These are phyloP conservation scores for Castor canadensis DNA, from an alignment of 2,113 vertebrate genomes.

Conservation along the genomic window DNA sequence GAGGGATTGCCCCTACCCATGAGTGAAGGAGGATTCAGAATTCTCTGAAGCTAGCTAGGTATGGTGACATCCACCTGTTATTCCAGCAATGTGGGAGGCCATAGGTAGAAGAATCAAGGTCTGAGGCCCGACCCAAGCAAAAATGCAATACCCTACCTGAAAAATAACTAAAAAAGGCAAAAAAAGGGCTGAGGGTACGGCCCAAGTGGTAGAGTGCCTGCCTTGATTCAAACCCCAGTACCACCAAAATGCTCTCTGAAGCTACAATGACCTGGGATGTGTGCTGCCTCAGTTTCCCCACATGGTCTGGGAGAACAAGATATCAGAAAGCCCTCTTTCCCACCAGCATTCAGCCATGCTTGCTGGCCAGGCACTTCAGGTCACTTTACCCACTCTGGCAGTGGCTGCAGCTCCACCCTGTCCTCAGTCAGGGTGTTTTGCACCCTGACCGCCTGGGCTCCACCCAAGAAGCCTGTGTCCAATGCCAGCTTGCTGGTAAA, in stretches of 20 bases:
- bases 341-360: neutral
- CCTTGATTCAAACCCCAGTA: too few relatives aligned
- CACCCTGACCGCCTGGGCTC: neutral
- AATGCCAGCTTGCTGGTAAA: conserved; percentile 36
- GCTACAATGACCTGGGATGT: neutral
- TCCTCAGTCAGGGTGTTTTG: conserved; percentile 47
- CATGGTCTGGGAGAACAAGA: neutral
- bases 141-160: too few relatives aligned
- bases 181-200: too few relatives aligned
- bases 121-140: too few relatives aligned
- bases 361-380: neutral
- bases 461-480: conserved; percentile 42
- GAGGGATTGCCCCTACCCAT: neutral
- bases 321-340: neutral
- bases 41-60: too few relatives aligned
- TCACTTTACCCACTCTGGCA: neutral
- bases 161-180: too few relatives aligned
- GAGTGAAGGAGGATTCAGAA: neutral
- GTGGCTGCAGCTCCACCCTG: neutral
- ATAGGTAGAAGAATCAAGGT: too few relatives aligned
- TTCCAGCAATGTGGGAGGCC: too few relatives aligned
- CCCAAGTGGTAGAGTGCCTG: too few relatives aligned
- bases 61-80: too few relatives aligned
- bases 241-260: too few relatives aligned
- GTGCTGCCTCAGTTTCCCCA: conserved; percentile 44